Conservation (phyloP, 2,113 vertebrate genomes). For the Ophiodon elongatus region DNA sequence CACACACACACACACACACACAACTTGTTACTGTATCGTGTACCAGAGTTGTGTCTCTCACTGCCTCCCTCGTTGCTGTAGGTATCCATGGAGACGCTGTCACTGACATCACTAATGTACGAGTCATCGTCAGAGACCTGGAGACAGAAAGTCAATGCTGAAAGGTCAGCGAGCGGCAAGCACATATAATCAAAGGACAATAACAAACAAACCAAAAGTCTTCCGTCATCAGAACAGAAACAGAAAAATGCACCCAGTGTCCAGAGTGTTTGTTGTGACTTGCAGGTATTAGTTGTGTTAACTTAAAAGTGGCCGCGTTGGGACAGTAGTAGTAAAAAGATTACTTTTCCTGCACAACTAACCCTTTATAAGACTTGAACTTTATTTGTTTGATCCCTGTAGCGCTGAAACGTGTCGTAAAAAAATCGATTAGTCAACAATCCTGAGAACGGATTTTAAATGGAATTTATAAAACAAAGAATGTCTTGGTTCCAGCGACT, state of each 20-base stretch:
- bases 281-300: not conserved
- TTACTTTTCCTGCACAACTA: not conserved
- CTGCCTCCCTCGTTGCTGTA: conserved; percentile 90
- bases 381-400: not conserved
- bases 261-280: not conserved
- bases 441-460: not conserved
- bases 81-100: conserved; percentile 95
- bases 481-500: not conserved
- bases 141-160: conserved; percentile 48
- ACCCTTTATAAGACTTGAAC: not conserved
- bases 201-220: not conserved
- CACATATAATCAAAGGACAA: not conserved
- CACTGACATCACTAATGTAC: conserved; percentile 96
- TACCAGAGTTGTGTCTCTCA: conserved; percentile 91
- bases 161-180: conserved; percentile 56
- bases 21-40: conserved; percentile 14
- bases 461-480: not conserved
- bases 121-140: conserved; percentile 97
- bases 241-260: not conserved
- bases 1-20: not conserved
- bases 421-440: not conserved
- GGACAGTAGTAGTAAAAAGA: not conserved
- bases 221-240: not conserved
- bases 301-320: not conserved
- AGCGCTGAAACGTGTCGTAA: not conserved